A percentile compares a stretch with the other conserved stretches of the same genome.
Evolutionary conservation across 2,113 vertebrate genomes (phyloP).

Genomic region (Pseudopodoces humilis): DNA sequence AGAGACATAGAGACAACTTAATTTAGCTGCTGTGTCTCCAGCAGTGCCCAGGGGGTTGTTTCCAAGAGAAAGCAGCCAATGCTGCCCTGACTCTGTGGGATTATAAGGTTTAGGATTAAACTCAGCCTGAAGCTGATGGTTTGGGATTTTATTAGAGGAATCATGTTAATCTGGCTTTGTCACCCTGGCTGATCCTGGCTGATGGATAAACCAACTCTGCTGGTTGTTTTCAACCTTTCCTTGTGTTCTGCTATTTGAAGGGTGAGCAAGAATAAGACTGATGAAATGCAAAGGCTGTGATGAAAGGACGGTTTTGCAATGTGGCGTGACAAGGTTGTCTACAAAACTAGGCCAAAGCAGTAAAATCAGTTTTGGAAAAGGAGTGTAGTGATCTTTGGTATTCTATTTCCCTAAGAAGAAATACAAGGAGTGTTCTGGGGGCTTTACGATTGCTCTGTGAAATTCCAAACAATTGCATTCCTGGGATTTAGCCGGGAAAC

Average conservation of each 20-base stretch:
- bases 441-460: neutral
- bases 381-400: neutral
- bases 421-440: neutral
- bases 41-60: neutral
- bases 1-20: neutral
- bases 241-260: neutral
- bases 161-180: neutral
- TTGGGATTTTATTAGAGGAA: neutral
- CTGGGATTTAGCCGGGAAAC: slow-evolving; percentile 29
- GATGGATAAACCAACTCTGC: neutral
- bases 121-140: neutral
- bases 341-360: neutral
- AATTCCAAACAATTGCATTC: slow-evolving; percentile 9
- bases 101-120: neutral
- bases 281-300: neutral
- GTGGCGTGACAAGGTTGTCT: neutral
- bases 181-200: neutral
- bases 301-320: neutral
- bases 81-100: neutral
- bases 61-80: neutral
- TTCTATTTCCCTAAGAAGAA: neutral
- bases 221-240: neutral
- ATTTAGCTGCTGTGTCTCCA: neutral
- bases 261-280: neutral
- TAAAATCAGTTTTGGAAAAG: neutral